Conservation (phyloP, 2,113 vertebrate genomes). For the Eurypyga helias region DNA sequence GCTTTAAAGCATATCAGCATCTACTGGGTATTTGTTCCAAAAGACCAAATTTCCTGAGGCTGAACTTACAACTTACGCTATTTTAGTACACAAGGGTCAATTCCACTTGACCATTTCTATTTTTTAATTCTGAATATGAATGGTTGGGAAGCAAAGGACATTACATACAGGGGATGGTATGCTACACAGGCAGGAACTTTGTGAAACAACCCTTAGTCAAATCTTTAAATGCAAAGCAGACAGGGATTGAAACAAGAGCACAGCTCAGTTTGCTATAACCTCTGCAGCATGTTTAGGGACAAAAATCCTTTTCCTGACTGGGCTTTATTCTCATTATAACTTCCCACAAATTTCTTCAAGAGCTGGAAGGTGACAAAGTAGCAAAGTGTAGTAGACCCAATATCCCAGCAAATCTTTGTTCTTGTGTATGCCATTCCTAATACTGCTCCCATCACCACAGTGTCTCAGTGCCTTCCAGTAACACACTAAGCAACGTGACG, state of each 20-base stretch:
- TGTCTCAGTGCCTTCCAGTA: background rate
- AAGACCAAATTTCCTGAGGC: constrained; percentile 32
- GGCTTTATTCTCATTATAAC: background rate
- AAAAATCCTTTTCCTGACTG: background rate
- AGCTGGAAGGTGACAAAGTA: background rate
- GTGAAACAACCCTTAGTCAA: background rate
- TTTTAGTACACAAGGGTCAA: constrained; percentile 50
- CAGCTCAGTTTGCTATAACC: background rate
- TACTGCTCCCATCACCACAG: background rate
- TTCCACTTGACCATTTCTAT: constrained; percentile 44
- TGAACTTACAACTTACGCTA: constrained; percentile 26
- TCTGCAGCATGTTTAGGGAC: background rate
- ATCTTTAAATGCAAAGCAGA: background rate
- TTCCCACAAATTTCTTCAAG: background rate
- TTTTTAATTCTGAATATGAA: constrained; percentile 33
- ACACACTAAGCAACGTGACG: background rate
- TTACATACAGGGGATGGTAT: constrained; percentile 27
- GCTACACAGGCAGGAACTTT: background rate
- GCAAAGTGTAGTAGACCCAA: background rate
- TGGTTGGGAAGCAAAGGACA: constrained; percentile 27
- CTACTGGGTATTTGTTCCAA: constrained; percentile 23
- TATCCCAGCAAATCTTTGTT: background rate
- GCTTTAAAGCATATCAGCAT: background rate
- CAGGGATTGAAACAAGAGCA: background rate
- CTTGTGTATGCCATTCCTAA: background rate